Base-by-base conservation (phyloP, 2,888 invertebrate species). In the Drosophila aldrichi region DNA sequence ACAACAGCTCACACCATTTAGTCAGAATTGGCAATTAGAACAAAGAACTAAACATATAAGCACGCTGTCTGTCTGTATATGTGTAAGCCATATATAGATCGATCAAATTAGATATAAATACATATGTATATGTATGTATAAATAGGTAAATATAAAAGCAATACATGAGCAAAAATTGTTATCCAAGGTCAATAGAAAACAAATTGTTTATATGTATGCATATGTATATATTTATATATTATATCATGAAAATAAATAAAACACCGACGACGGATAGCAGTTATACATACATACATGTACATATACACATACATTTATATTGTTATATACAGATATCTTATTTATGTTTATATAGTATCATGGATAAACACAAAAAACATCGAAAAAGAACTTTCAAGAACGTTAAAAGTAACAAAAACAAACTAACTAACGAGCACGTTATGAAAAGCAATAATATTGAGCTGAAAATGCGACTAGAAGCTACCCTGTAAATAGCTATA, bases 111-210 rank as follows among this genome's bases (percentile, higher is more conserved):
- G 20, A 9, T 54, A 43, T n/a, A 48, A 29, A 29, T 48, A 29
- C 29, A 16, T n/a, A 16, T n/a, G n/a, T n/a, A n/a, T 16, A 46
- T 9, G 20, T 22, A 8, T 36, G 29, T 29, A 36, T 38, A 3
- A 18, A 16, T 32, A 36, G 7, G 43, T 32, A 7, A 34, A 2
- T 18, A 52, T 51, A 59, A 44, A 22, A 9, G 18, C 25, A 62
- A 75, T 79, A 69, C 46, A 66, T 36, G 44, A 20, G 38, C 55
- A 72, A 74, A 74, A 73, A 74, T 82, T 86, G 89, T 87, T 87
- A 87, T 75, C 79, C 86, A 87, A 87, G 90, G 90, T 87, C 86
- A 89, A 89, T 63, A 78, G 2, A 44, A 54, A 49, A 18, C 1
- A 12, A 0, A 38, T 58, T 25, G 14, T 16, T 16, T 38, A 16